Conservation (phyloP, 2,888 invertebrate genomes). For the Archips xylosteana region DNA sequence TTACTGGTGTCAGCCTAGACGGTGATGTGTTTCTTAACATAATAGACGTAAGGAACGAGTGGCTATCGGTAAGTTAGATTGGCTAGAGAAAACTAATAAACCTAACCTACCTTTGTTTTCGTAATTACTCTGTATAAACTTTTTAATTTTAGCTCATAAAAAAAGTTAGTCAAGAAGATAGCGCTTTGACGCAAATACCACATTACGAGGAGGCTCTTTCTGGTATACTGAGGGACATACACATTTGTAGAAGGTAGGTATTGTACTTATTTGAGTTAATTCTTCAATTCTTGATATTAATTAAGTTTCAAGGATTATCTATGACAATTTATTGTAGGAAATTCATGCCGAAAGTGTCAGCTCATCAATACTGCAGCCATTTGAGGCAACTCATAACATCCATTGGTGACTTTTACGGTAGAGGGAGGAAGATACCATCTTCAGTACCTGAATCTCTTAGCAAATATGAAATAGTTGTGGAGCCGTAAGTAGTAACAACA, state of each 20-base stretch:
- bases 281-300: neutral
- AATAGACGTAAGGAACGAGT: constrained; percentile 96
- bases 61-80: constrained; percentile 92
- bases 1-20: constrained; percentile 96
- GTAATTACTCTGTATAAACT: neutral
- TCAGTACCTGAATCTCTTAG: constrained; percentile 90
- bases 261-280: neutral
- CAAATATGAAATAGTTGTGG: constrained; percentile 93
- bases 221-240: constrained; percentile 92
- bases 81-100: no score
- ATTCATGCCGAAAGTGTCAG: constrained; percentile 96
- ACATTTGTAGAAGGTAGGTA: constrained; percentile 91
- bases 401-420: constrained; percentile 88
- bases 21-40: constrained; percentile 96
- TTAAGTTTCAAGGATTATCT: no score
- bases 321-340: constrained; percentile 85
- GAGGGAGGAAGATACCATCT: constrained; percentile 87
- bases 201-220: constrained; percentile 94
- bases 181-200: constrained; percentile 90
- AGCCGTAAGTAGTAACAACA: constrained; percentile 89
- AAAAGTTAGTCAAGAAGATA: constrained; percentile 91
- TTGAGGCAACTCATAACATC: constrained; percentile 94
- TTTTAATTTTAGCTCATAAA: constrained; percentile 89
- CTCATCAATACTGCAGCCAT: constrained; percentile 93
- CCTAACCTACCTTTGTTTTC: no score